Conservation (phyloP, 2,113 vertebrate genomes). For the Microcebus jonahi region DNA sequence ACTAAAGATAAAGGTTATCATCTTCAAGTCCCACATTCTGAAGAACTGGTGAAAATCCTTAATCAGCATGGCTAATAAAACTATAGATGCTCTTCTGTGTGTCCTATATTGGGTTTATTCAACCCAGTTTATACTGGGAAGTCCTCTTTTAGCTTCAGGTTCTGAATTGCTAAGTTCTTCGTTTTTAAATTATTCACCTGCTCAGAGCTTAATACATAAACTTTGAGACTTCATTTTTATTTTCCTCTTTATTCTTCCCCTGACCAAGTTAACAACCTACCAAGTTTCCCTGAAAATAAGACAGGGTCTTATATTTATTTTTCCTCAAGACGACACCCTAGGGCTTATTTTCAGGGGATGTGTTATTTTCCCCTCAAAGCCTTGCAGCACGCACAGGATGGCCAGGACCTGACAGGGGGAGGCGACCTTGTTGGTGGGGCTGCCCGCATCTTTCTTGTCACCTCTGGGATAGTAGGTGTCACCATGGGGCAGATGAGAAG, state of each 20-base stretch:
- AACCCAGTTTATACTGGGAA: neutral
- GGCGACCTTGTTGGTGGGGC: too few relatives aligned
- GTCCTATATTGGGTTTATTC: neutral
- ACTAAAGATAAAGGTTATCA: slow-evolving; percentile 15
- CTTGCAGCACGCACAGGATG: too few relatives aligned
- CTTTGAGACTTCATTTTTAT: neutral
- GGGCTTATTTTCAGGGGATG: too few relatives aligned
- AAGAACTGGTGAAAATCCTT: slow-evolving; percentile 20
- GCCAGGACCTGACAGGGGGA: too few relatives aligned
- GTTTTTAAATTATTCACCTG: slow-evolving; percentile 10
- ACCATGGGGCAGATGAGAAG: too few relatives aligned
- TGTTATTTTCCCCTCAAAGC: too few relatives aligned
- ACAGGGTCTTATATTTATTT: too few relatives aligned
- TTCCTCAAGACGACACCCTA: too few relatives aligned
- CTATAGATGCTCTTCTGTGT: neutral
- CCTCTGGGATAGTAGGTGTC: too few relatives aligned
- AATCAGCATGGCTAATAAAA: neutral
- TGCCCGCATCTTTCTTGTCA: too few relatives aligned
- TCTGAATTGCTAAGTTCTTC: slow-evolving; percentile 7
- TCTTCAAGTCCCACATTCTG: neutral
- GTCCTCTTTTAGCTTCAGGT: neutral
- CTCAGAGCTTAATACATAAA: neutral
- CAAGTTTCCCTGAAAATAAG: too few relatives aligned
- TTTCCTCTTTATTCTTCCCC: neutral
- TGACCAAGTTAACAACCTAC: neutral